Conservation (phyloP, 2,797 vertebrate species). For the Xyrichtys novacula region DNA sequence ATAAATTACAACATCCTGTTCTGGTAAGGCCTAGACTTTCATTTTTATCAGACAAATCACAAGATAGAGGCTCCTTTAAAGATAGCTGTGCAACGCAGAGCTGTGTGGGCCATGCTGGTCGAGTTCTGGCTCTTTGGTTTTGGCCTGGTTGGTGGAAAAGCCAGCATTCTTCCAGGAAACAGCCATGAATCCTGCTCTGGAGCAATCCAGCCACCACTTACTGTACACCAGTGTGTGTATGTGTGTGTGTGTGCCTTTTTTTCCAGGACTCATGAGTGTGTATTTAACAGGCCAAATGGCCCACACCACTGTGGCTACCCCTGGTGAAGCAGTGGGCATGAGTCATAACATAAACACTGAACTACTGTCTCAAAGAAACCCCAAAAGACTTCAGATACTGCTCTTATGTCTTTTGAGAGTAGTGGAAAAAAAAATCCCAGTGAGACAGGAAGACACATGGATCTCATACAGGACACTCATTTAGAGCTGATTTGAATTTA, state of each 20-base stretch:
- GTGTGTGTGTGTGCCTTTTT: conserved; percentile 12
- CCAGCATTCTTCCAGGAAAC: conserved; percentile 65
- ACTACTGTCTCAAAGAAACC: conserved; percentile 25
- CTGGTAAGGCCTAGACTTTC: conserved; percentile 3
- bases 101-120: conserved; percentile 38
- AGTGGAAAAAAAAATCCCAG: conserved; percentile 20
- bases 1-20: conserved; percentile 24
- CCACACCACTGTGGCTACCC: conserved; percentile 23
- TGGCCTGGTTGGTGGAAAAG: conserved; percentile 64
- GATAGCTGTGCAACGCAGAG: conserved; percentile 21
- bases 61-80: conserved; percentile 18
- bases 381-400: conserved; percentile 23
- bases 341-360: conserved; percentile 62
- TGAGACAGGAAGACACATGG: conserved; percentile 31
- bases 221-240: conserved; percentile 25
- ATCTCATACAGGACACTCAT: conserved; percentile 8
- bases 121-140: conserved; percentile 40
- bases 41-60: conserved; percentile 8
- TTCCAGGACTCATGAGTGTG: conserved; percentile 44
- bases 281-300: conserved; percentile 24
- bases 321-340: conserved; percentile 44
- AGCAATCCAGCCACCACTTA: conserved; percentile 35
- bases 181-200: conserved; percentile 35
- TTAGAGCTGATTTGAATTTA: conserved; percentile 57
- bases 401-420: conserved; percentile 21